Conservation (phyloP, 2,797 vertebrate genomes). For the Thalassophryne amazonica region DNA sequence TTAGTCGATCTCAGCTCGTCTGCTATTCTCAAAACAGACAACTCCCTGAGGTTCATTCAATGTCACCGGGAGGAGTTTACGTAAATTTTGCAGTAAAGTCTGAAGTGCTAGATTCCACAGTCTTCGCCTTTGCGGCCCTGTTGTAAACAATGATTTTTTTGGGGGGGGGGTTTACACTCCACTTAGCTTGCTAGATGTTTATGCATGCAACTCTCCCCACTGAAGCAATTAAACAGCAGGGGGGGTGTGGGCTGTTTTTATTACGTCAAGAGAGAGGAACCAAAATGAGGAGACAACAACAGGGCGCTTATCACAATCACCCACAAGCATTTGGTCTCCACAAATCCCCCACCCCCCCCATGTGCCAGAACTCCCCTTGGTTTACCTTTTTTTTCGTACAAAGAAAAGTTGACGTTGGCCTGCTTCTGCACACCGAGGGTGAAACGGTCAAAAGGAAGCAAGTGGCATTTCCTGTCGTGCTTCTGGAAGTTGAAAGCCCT, state of each 20-base stretch:
- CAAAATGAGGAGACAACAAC: background rate
- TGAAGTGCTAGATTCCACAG: constrained; percentile 59
- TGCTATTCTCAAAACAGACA: constrained; percentile 59
- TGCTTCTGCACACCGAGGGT: constrained; percentile 86
- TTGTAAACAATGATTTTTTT: constrained; percentile 61
- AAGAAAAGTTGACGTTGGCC: constrained; percentile 84
- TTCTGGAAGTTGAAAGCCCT: constrained; percentile 96
- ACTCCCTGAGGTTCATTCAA: constrained; percentile 63
- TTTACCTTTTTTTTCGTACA: constrained; percentile 98
- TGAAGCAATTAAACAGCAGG: constrained; percentile 28
- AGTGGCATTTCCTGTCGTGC: constrained; percentile 90
- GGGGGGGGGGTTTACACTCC: constrained; percentile 63
- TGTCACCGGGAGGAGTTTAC: constrained; percentile 51
- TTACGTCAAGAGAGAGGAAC: constrained; percentile 53
- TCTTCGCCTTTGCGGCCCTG: constrained; percentile 4
- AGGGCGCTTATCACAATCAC: background rate
- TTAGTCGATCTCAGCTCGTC: constrained; percentile 17
- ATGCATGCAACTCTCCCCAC: constrained; percentile 15
- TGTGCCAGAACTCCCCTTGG: too few species aligned
- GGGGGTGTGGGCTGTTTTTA: constrained; percentile 24
- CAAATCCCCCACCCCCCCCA: background rate
- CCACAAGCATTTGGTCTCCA: constrained; percentile 1
- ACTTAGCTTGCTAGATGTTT: constrained; percentile 40
- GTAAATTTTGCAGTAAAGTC: constrained; percentile 51
- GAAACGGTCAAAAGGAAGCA: constrained; percentile 93